phyloP scores from a whole-genome alignment of 2,113 vertebrate species.

The Sinocyclocheilus anshuiensis region DNA sequence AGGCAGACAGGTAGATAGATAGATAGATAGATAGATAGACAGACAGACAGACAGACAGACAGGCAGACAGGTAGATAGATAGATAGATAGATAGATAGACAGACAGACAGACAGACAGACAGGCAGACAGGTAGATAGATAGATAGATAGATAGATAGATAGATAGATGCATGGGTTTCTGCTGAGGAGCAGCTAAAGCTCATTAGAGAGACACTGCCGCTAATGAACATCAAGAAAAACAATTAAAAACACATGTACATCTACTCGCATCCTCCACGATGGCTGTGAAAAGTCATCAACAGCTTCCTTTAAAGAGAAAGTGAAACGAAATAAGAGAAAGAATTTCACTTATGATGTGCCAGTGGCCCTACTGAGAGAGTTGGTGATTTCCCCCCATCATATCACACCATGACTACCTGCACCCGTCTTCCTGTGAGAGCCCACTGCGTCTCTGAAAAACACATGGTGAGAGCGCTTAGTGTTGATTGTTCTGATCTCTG shows the following conservation, averaged over 20 bases:
- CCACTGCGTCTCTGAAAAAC: slow-evolving; percentile 64
- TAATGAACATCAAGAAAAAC: slow-evolving; percentile 57
- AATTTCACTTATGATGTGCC: slow-evolving; percentile 75
- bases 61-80: background rate
- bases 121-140: background rate
- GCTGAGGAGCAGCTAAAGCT: background rate
- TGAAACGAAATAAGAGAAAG: slow-evolving; percentile 54
- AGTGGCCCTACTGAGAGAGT: slow-evolving; percentile 74
- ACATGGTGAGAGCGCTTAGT: slow-evolving; percentile 58
- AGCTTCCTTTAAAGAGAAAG: slow-evolving; percentile 56
- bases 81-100: background rate
- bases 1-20: background rate
- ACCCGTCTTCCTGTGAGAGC: slow-evolving; percentile 72
- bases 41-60: background rate
- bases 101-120: background rate
- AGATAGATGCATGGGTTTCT: background rate
- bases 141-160: slow-evolving; percentile 1
- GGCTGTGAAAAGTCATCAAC: slow-evolving; percentile 63
- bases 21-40: background rate
- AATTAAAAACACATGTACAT: slow-evolving; percentile 46
- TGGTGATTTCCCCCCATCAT: slow-evolving; percentile 71
- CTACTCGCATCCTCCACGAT: slow-evolving; percentile 37
- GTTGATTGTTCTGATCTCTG: slow-evolving; percentile 42
- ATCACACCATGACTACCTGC: slow-evolving; percentile 71
- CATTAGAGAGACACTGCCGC: background rate